A percentile compares a stretch with the other conserved stretches of the same genome.
phyloP scores from a whole-genome alignment of 1,140 invertebrate species.

The Steinernema khuongi region DNA sequence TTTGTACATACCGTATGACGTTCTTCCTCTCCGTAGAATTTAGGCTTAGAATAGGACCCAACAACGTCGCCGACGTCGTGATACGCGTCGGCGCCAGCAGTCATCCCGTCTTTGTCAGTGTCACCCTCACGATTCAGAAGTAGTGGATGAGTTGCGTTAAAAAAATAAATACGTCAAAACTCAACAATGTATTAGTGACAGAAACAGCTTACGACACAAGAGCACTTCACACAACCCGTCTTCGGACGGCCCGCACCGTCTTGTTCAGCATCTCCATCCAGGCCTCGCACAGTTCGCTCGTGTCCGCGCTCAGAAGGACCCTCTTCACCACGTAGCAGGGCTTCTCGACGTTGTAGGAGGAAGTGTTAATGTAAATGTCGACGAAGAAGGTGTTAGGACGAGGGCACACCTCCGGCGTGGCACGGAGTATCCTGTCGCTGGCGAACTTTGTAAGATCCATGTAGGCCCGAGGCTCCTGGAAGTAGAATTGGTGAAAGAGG shows the following conservation, averaged over 20 bases:
- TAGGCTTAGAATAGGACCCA: constrained; percentile 9
- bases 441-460: background rate
- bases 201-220: too few relatives aligned
- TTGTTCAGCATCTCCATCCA: background rate
- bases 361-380: background rate
- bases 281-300: background rate
- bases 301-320: background rate
- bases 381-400: background rate
- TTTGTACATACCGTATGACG: background rate
- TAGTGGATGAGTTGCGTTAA: too few relatives aligned
- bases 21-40: background rate
- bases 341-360: background rate
- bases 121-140: too few relatives aligned
- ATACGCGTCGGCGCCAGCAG: too few relatives aligned
- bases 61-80: too few relatives aligned
- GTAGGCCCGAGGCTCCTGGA: background rate
- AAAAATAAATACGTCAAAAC: too few relatives aligned
- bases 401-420: background rate
- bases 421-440: background rate
- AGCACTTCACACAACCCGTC: background rate
- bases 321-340: background rate
- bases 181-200: too few relatives aligned
- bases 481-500: background rate
- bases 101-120: too few relatives aligned
- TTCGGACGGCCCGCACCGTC: background rate